Base-by-base conservation (phyloP, 2,113 vertebrate species). In the Paraplagusia blochii region DNA sequence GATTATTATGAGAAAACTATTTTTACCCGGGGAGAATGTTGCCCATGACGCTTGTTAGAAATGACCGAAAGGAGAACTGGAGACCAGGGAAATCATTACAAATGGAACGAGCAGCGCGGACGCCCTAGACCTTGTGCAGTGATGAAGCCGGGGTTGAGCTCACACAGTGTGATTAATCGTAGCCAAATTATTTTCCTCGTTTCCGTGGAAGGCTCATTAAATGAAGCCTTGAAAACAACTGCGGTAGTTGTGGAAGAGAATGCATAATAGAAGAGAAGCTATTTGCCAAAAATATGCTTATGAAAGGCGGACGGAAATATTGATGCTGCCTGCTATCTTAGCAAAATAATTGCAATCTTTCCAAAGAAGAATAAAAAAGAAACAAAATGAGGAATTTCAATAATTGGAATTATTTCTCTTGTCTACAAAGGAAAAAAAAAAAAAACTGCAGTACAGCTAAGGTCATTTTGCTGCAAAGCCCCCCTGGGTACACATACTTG, bases 81-180 rank as follows among this genome's bases (percentile, higher is more conserved):
- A 51, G 33, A 69, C 14, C 11, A 29, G 9, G 44, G 43, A 58
- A 44, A 18, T 59, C 63, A 59, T 52, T 40, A 47, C n/a, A 62
- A 62, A 58, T 44, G 43, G 14, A 39, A 53, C 49, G 57, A 47
- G 17, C 17, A 2, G 29, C 19, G 39, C 48, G 18, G 46, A 44
- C 46, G 39, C 53, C 48, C 46, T 69, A 39, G 48, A 71, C 59
- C 63, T 67, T 64, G 45, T 70, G 53, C 49, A 18, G 22, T 46
- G 53, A 53, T 8, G 14, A 68, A 58, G 45, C 19, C 43, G 19
- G 53, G 36, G 53, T 22, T 61, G 48, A 63, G 52, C 44, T 75
- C 58, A 68, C 46, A 59, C 71, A 59, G 69, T 18, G 57, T 72
- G 53, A 76, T 53, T 76, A 51, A 62, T 69, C 58, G 33, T 16